phyloP scores from a whole-genome alignment of 2,888 invertebrate genomes.

The Tridacna gigas region DNA sequence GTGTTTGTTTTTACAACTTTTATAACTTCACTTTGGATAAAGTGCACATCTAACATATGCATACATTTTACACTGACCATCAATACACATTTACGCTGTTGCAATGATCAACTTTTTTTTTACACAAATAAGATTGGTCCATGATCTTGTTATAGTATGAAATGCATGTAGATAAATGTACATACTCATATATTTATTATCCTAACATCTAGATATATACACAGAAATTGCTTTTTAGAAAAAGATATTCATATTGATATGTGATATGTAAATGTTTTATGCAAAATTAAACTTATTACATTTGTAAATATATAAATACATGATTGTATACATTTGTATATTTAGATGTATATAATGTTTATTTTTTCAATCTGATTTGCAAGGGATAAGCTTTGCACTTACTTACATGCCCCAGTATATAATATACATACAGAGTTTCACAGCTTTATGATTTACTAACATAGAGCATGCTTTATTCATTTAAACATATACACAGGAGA shows the following conservation, averaged over 20 bases:
- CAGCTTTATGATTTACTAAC: neutral
- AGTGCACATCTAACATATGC: neutral
- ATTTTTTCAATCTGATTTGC: too few relatives aligned
- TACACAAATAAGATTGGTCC: neutral
- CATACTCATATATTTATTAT: too few relatives aligned
- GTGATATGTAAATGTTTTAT: too few relatives aligned
- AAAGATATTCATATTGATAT: too few relatives aligned
- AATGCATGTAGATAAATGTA: conserved; percentile 32
- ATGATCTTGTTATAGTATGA: conserved; percentile 4
- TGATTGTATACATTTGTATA: too few relatives aligned
- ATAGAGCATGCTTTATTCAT: conserved; percentile 7
- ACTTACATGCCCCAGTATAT: too few relatives aligned
- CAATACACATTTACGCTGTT: neutral
- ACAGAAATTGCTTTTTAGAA: too few relatives aligned
- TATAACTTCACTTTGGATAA: neutral
- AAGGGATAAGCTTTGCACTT: too few relatives aligned
- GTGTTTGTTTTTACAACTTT: neutral
- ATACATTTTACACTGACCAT: neutral
- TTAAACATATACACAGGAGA: neutral
- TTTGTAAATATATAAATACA: too few relatives aligned
- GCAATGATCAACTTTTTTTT: neutral
- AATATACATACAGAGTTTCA: neutral
- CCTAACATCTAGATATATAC: too few relatives aligned
- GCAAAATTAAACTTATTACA: too few relatives aligned
- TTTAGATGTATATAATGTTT: too few relatives aligned